These are phyloP conservation scores for Spea hammondii DNA, from an alignment of 2,797 vertebrate genomes.

Conservation along the genomic window DNA sequence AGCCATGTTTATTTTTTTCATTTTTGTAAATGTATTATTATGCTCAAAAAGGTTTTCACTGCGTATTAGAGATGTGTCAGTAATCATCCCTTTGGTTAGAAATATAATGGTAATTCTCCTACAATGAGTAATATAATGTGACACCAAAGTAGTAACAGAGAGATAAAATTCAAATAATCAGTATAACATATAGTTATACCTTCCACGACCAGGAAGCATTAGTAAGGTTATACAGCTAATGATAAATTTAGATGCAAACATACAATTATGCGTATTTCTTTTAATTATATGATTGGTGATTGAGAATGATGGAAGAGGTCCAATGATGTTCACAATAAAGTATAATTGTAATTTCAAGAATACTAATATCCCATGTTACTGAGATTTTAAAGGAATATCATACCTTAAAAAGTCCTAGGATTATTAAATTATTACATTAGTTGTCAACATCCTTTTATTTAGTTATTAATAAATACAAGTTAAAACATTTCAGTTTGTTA, in stretches of 20 bases:
- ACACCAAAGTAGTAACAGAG: conserved; percentile 1
- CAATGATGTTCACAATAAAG: no score
- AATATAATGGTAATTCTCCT: conserved; percentile 1
- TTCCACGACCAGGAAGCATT: conserved; percentile 4
- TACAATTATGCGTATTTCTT: not conserved
- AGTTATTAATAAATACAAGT: no score
- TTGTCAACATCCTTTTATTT: no score
- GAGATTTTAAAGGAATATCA: no score
- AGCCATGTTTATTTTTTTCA: conserved; percentile 7
- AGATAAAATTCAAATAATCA: conserved; percentile 41
- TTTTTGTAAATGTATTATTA: conserved; percentile 15
- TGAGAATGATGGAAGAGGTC: not conserved
- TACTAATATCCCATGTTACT: no score
- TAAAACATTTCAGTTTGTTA: no score
- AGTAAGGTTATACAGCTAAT: conserved; percentile 15
- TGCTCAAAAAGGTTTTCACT: conserved; percentile 11
- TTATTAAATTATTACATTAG: no score
- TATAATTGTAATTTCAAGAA: no score
- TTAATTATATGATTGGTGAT: not conserved
- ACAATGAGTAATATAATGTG: conserved; percentile 28
- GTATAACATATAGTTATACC: conserved; percentile 7
- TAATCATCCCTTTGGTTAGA: conserved; percentile 26
- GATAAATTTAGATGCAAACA: not conserved
- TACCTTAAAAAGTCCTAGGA: no score
- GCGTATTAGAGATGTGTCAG: conserved; percentile 32